Base-by-base conservation (phyloP, 2,888 invertebrate species). In the Melanchra persicariae region DNA sequence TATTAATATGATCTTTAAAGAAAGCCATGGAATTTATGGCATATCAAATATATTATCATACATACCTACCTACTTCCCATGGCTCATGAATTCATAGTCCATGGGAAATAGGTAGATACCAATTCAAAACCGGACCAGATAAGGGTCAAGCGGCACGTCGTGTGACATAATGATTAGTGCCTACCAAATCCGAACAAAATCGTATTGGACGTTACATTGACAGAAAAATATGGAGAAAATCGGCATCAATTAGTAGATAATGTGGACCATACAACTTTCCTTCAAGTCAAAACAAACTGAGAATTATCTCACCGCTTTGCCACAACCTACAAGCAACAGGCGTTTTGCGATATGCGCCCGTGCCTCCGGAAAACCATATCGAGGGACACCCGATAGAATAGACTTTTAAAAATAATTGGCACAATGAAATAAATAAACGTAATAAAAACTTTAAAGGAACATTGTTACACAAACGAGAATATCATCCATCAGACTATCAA, bases 151-250 rank as follows among this genome's bases (percentile, higher is more conserved):
- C 26, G 34, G 19, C 43, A 26, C n/a, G 17, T 61, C 30, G 5
- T 24, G 22, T 49, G 61, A 49, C 22, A 9, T 10, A n/a, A 30
- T 61, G 61, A 30, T 22, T 45, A 47, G 61, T 34, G 10, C 10
- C n/a, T 17, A 47, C 47, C 40, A 17, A 40, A 40, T 15, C 40
- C 1, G 12, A 9, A 40, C 15, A 40, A 40, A 40, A n/a, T n/a
- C n/a, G n/a, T n/a, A n/a, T n/a, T n/a, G n/a, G n/a, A n/a, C n/a
- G n/a, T n/a, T 12, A 15, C 2, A 5, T 40, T 34, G 40, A 1
- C 26, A 12, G 22, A 62, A 61, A 49, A 12, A 19, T 24, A 51
- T 19, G 22, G 61, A 19, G 49, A 49, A 30, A 62, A 62, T 19
- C 51, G 7, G 6, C 10, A 17, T 49, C 17, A 17, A 24, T 61